Percentiles rank a stretch among this genome's conserved stretches.
phyloP scores from a whole-genome alignment of 2,113 vertebrate species.

The Numenius arquata region DNA sequence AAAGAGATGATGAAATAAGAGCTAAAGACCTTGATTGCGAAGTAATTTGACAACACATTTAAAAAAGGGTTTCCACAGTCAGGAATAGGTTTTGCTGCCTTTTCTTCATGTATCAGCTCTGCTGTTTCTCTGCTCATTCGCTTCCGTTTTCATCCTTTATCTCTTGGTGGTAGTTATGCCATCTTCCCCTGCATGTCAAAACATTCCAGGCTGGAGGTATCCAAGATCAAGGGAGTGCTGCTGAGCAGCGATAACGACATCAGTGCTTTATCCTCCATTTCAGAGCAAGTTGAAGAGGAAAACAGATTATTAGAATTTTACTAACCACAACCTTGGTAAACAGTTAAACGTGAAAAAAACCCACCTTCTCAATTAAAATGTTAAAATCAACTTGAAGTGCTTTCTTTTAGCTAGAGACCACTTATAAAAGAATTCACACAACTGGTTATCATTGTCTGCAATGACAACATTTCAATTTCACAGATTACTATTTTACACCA shows the following conservation, averaged over 20 bases:
- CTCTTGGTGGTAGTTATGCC: background rate
- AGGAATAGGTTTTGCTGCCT: background rate
- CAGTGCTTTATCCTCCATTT: background rate
- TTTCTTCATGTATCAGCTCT: background rate
- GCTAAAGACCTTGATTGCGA: background rate
- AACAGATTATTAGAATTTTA: background rate
- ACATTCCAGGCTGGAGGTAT: background rate
- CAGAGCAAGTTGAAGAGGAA: background rate
- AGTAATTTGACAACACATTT: background rate
- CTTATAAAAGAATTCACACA: background rate
- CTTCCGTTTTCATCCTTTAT: background rate
- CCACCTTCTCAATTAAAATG: background rate
- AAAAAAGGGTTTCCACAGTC: background rate
- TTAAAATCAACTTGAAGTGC: background rate
- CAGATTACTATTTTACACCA: background rate
- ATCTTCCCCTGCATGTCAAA: background rate
- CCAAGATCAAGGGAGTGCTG: background rate
- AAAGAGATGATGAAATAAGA: background rate
- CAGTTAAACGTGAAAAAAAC: background rate
- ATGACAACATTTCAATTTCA: background rate
- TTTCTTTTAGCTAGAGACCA: background rate
- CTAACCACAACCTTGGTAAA: background rate
- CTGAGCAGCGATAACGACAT: background rate
- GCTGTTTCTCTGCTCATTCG: rapidly evolving
- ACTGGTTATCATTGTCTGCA: background rate